These are phyloP conservation scores for Hyposoter dolosus DNA, from an alignment of 2,888 invertebrate species.

Conservation along the genomic window DNA sequence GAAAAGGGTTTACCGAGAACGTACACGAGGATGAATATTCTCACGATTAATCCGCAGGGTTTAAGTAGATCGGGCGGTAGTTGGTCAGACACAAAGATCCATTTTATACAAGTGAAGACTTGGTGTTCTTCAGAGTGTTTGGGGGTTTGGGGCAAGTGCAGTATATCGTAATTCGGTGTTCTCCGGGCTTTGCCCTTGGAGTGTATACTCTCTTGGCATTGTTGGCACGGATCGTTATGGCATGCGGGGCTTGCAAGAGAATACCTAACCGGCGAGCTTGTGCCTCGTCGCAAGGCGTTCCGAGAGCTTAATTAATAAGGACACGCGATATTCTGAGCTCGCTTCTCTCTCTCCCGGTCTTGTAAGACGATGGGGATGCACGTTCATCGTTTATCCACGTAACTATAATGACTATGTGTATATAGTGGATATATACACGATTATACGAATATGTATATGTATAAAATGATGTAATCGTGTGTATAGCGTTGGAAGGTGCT, in stretches of 20 bases:
- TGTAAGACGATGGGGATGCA: conserved; percentile 78
- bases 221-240: conserved; percentile 82
- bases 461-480: neutral
- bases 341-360: conserved; percentile 50
- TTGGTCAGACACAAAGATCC: conserved; percentile 79
- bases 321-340: conserved; percentile 83
- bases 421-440: neutral
- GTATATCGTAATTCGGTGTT: conserved; percentile 54
- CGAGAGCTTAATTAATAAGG: conserved; percentile 84
- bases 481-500: conserved; percentile 22
- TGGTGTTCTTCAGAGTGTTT: neutral
- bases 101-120: conserved; percentile 70
- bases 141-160: conserved; percentile 25
- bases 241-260: conserved; percentile 76
- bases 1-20: conserved; percentile 27
- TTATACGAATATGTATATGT: conserved; percentile 11
- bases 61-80: conserved; percentile 80
- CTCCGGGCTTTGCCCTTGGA: conserved; percentile 56
- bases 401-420: neutral
- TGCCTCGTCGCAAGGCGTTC: conserved; percentile 73
- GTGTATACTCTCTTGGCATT: conserved; percentile 52
- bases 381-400: conserved; percentile 27
- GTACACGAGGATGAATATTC: conserved; percentile 73
- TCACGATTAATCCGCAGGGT: conserved; percentile 69
- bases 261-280: conserved; percentile 62